Base-by-base conservation (phyloP, 2,797 vertebrate species). In the Thamnophis elegans region DNA sequence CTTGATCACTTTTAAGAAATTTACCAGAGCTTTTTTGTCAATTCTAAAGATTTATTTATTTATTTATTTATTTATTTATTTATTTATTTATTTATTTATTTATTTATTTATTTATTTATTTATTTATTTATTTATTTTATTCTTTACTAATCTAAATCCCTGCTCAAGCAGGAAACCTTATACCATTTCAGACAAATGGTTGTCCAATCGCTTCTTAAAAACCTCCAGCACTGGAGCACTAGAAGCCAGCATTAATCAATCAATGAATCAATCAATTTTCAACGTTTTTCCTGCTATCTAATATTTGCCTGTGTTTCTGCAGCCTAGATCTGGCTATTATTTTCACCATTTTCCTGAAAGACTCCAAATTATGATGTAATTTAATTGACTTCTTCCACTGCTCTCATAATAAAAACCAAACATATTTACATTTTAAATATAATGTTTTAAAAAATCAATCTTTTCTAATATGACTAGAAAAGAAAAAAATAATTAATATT, bases 401-500 rank as follows among this genome's bases (percentile, higher is more conserved):
- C 4, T n/a, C 36, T 78, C 68, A 7, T 18, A 85, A 85, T 60
- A 2, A 42, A 82, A 59, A 60, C 56, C 5, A 65, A 47, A 56
- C 58, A 26, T 9, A 59, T 0, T 56, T n/a, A 16, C 47, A 90
- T 26, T 12, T 1, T 59, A 78, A 93, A 95, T 86, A 88, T 26
- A 78, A 90, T 92, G 87, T 86, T 85, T 85, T 89, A 73, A 92
- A 59, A 60, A 93, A 88, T 89, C 85, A 68, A 42, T 90, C 55
- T 92, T 90, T 89, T 91, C 90, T 96, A 94, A 93, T 59, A 93
- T 78, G 91, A 93, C 20, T 47, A 18, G 22, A 95, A 95, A 89
- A 94, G 65, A 93, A 96, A 95, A 95, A 92, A 95, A 2, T 28
- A 73, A 42, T 73, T 55, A 90, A 93, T 82, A 91, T 36, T 89